These are phyloP conservation scores for Cyaniris semiargus DNA, from an alignment of 2,888 invertebrate species.

Conservation along the genomic window DNA sequence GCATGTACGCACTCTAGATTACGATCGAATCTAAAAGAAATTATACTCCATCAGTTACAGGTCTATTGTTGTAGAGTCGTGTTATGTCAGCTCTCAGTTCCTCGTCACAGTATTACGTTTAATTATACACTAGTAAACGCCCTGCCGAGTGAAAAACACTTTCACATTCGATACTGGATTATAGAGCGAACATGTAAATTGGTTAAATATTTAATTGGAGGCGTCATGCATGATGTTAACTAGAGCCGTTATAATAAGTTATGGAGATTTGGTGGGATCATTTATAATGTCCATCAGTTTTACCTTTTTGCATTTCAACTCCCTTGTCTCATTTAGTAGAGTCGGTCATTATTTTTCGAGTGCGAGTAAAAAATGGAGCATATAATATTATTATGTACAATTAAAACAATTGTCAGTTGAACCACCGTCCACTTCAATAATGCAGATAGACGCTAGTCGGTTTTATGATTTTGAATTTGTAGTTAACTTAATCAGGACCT, in stretches of 20 bases:
- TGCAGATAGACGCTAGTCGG: too few species aligned
- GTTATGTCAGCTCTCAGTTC: constrained; percentile 13
- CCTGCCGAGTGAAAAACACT: constrained; percentile 8
- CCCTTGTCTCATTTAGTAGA: too few species aligned
- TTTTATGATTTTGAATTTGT: too few species aligned
- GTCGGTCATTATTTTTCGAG: too few species aligned
- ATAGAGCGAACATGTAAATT: constrained; percentile 4
- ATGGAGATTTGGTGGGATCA: neutral
- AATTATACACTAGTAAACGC: constrained; percentile 24
- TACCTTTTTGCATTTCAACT: too few species aligned
- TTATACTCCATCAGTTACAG: neutral
- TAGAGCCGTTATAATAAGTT: neutral
- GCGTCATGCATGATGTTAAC: neutral
- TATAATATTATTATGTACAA: too few species aligned
- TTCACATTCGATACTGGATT: constrained; percentile 21
- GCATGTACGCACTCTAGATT: neutral
- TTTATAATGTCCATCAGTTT: too few species aligned
- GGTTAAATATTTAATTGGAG: constrained; percentile 12
- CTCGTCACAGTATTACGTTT: constrained; percentile 15
- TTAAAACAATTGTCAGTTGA: too few species aligned
- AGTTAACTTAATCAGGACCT: too few species aligned
- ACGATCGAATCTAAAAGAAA: constrained; percentile 3
- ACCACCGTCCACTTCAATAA: too few species aligned
- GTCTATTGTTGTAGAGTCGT: neutral
- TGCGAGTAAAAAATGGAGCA: too few species aligned